Base-by-base conservation (phyloP, 2,113 vertebrate genomes). In the Illadopsis cleaveri region DNA sequence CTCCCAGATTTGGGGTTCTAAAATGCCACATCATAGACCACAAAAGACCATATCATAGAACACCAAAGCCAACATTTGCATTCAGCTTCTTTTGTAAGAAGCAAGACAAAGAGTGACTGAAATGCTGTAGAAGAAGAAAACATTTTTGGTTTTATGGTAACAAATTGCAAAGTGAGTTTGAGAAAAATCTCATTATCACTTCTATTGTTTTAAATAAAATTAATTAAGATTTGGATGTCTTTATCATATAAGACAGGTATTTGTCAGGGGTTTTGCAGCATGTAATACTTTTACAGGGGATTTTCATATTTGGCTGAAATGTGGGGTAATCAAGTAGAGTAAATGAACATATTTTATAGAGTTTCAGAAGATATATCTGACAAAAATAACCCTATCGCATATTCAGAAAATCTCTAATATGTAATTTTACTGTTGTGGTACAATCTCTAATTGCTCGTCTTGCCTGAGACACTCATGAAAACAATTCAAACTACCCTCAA, bases 171-270 rank as follows among this genome's bases (percentile, higher is more conserved):
- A 92, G 21, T 71, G 20, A 9, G 92, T 94, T 88, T 96, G 58
- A 94, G 82, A 94, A 85, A 95, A 95, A 95, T 78, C 42, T 62
- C 72, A 65, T 25, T 81, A 88, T 82, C 27, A 57, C n/a, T 96
- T 95, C 40, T 61, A n/a, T 50, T 88, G 35, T 87, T 97, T 95
- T 80, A 91, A 94, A 86, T 30, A 66, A 94, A 97, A 91, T 70
- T 86, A 97, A 94, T 95, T 94, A 89, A 89, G 12, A 21, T 91
- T 75, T 97, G 31, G 14, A 42, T 16, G 20, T 10, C 12, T 72
- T 72, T 76, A 53, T 93, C 45, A 51, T 88, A 77, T 90, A 80
- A 57, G 28, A 70, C 25, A 91, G 44, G 16, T 33, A 44, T 88
- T 86, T 88, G 22, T 71, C 45, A 81, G 35, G 10, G 7, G 12